A percentile compares a stretch with the other conserved stretches of the same genome.
These are phyloP conservation scores for Gallinago solitaria DNA, from an alignment of 2,797 vertebrate species.

Conservation along the genomic window DNA sequence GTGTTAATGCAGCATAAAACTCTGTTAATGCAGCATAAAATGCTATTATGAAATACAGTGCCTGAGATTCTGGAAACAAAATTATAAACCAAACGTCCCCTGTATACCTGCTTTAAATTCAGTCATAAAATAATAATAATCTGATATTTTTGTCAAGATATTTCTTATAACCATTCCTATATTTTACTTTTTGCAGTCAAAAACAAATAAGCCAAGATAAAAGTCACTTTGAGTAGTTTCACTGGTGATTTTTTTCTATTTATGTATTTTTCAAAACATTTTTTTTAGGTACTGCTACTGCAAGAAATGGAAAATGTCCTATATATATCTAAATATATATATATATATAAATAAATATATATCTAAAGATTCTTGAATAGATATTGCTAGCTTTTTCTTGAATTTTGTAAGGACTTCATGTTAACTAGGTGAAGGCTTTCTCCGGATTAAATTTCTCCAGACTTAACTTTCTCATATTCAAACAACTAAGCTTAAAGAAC, in stretches of 20 bases:
- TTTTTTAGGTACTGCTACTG: background rate
- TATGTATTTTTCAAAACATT: background rate
- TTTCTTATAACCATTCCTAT: background rate
- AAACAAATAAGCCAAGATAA: background rate
- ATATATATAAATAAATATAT: too few species aligned
- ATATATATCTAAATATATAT: background rate
- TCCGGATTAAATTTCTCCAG: background rate
- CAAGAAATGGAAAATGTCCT: background rate
- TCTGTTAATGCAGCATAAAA: conserved; percentile 42
- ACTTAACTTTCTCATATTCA: background rate
- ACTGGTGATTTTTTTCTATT: background rate
- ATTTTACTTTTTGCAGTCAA: background rate
- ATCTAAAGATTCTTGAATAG: background rate
- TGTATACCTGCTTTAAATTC: background rate
- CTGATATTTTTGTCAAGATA: background rate
- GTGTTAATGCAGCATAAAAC: conserved; percentile 6
- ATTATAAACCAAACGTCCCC: background rate
- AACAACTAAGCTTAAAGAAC: background rate
- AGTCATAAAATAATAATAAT: background rate
- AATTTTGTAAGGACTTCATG: background rate
- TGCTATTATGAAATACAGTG: background rate
- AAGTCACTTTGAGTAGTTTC: background rate
- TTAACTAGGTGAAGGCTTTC: background rate
- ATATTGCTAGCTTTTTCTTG: background rate
- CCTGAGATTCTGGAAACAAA: conserved; percentile 12